Base-by-base conservation (phyloP, 2,113 vertebrate species). In the Sturnus vulgaris region DNA sequence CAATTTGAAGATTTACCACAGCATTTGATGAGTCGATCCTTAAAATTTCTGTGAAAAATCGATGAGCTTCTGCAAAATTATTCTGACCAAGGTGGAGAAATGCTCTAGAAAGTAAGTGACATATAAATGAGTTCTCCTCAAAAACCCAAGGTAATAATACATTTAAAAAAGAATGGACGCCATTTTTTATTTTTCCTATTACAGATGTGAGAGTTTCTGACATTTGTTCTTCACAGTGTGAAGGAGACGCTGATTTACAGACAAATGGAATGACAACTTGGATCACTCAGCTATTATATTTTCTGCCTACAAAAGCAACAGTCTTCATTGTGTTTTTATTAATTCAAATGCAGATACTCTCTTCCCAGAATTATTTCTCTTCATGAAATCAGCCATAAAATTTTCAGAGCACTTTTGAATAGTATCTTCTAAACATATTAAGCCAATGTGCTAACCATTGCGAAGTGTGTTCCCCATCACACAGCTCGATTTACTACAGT, bases 21-120 rank as follows among this genome's bases (percentile, higher is more conserved):
- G 99, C 98, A 69, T 99, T 99, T 80, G 98, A 98, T 11, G 99
- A 98, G 88, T 99, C 99, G 19, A 98, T 97, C 97, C 97, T 98
- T 79, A 99, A 92, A 83, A 99, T 98, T 75, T 99, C 98, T 20
- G 97, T 95, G 97, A 99, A 99, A 95, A 98, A 99, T 15, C 91
- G 96, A 91, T 99, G 99, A 25, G 99, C 99, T 86, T 99, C 99
- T 6, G 97, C 82, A 66, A 99, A 99, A 98, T 99, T 99, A 96
- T 99, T 99, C 98, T 99, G 99, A 93, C 99, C 99, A 57, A 99
- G 99, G 96, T 98, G 97, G 59, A 99, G 98, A 96, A 99, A 99
- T 27, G 99, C 99, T 97, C 99, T 99, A 97, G 27, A 97, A 98
- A 59, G 69, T 12, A 94, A 91, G 79, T n/a, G 27, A 92, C 72